These are phyloP conservation scores for Lophius piscatorius DNA, from an alignment of 2,113 vertebrate genomes.

Conservation along the genomic window DNA sequence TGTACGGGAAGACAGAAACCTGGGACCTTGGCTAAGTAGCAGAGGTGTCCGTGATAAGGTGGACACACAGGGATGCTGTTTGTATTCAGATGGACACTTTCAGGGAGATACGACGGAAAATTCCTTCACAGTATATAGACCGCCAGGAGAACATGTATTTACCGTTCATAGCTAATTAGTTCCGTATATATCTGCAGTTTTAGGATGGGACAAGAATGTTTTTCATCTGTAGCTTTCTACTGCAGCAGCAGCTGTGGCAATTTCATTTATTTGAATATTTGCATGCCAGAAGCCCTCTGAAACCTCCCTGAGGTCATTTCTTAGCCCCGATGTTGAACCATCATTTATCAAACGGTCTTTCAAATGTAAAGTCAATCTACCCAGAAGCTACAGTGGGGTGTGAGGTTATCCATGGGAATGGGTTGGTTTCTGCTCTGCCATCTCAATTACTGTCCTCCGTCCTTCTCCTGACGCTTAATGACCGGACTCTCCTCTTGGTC, in stretches of 20 bases:
- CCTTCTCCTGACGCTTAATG: conserved; percentile 60
- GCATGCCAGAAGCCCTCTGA: too few species aligned
- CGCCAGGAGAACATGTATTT: neutral
- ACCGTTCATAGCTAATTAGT: conserved; percentile 15
- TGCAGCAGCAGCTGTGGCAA: too few species aligned
- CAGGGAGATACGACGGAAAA: too few species aligned
- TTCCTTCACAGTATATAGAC: too few species aligned
- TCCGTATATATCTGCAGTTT: conserved; percentile 22
- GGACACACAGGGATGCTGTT: too few species aligned
- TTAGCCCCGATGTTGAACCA: conserved; percentile 38
- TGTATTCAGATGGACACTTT: too few species aligned
- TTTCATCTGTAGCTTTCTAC: conserved; percentile 26
- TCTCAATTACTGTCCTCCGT: conserved; percentile 73
- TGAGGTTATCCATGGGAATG: conserved; percentile 63
- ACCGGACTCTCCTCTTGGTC: conserved; percentile 59
- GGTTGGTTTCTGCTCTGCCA: conserved; percentile 52
- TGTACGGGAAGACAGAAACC: too few species aligned
- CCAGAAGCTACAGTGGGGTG: conserved; percentile 45
- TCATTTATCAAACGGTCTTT: conserved; percentile 49
- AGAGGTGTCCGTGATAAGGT: too few species aligned
- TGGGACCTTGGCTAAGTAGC: too few species aligned
- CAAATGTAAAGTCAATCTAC: conserved; percentile 38
- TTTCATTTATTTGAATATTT: conserved; percentile 30
- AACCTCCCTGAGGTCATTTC: conserved; percentile 45
- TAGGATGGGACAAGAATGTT: conserved; percentile 25